Evolutionary conservation across 1,140 invertebrate genomes (phyloP).

Genomic region (Aphaenogaster rudis): DNA sequence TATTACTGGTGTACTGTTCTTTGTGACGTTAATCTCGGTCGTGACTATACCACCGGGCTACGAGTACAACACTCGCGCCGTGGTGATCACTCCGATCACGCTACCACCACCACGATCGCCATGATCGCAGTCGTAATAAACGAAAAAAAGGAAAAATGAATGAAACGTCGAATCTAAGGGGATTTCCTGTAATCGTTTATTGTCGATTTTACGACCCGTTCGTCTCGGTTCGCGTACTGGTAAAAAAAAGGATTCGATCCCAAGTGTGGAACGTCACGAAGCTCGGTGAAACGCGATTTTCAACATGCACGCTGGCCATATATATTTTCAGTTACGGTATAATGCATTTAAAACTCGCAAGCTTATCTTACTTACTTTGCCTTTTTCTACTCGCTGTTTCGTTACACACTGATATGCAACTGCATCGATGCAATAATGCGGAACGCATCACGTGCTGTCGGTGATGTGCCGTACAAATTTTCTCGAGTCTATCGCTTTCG

Average conservation of each 20-base stretch:
- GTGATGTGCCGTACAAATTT: constrained; percentile 16
- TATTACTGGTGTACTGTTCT: constrained; percentile 87
- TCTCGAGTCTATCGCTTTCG: not conserved
- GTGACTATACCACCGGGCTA: constrained; percentile 86
- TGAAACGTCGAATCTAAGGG: constrained; percentile 27
- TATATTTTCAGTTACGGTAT: constrained; percentile 52
- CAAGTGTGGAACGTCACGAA: constrained; percentile 65
- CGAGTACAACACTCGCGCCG: constrained; percentile 83
- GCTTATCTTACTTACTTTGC: constrained; percentile 35
- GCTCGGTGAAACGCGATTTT: constrained; percentile 60
- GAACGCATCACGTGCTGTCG: not conserved
- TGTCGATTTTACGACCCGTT: not conserved
- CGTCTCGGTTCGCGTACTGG: constrained; percentile 3
- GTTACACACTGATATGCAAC: constrained; percentile 26
- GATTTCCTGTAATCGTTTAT: constrained; percentile 3
- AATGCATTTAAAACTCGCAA: constrained; percentile 72
- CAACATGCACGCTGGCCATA: constrained; percentile 62
- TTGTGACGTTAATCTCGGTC: constrained; percentile 87
- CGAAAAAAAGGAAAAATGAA: not conserved
- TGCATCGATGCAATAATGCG: constrained; percentile 53
- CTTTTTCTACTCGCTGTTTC: constrained; percentile 43
- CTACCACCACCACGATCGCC: constrained; percentile 81
- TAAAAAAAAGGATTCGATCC: constrained; percentile 37
- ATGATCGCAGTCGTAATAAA: constrained; percentile 62
- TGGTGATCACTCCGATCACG: constrained; percentile 84